Evolutionary conservation across 2,888 invertebrate genomes (phyloP).

Genomic region (Leptopterna dolabrata): DNA sequence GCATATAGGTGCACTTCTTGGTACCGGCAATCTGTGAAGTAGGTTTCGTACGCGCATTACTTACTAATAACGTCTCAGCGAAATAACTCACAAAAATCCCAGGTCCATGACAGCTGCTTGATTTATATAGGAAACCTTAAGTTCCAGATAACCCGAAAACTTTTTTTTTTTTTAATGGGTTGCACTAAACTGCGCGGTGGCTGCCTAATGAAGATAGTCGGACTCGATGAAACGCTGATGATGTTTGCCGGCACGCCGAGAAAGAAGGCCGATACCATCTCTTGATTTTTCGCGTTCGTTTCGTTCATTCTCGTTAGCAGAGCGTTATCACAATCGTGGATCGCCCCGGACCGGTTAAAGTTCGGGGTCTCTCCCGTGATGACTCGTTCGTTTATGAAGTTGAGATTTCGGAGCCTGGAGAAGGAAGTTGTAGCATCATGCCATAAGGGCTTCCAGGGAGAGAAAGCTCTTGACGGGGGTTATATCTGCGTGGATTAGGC

Average conservation of each 20-base stretch:
- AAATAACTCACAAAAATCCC: no score
- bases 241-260: conserved; percentile 2
- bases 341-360: conserved; percentile 6
- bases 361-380: not conserved
- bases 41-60: no score
- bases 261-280: not conserved
- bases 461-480: not conserved
- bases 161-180: not conserved
- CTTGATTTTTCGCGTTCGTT: conserved; percentile 20
- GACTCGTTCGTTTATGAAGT: conserved; percentile 18
- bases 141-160: not conserved
- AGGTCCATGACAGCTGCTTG: no score
- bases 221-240: not conserved
- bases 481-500: conserved; percentile 23
- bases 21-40: no score
- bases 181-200: not conserved
- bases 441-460: not conserved
- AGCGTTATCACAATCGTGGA: not conserved
- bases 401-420: not conserved
- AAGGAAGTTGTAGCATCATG: conserved; percentile 27
- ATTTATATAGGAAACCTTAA: not conserved
- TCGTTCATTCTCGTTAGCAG: conserved; percentile 27
- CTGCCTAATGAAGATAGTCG: conserved; percentile 5
- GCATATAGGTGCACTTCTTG: no score
- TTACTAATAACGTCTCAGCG: no score